Evolutionary conservation across 1,140 invertebrate species (phyloP).

Genomic region (Lethocerus indicus): DNA sequence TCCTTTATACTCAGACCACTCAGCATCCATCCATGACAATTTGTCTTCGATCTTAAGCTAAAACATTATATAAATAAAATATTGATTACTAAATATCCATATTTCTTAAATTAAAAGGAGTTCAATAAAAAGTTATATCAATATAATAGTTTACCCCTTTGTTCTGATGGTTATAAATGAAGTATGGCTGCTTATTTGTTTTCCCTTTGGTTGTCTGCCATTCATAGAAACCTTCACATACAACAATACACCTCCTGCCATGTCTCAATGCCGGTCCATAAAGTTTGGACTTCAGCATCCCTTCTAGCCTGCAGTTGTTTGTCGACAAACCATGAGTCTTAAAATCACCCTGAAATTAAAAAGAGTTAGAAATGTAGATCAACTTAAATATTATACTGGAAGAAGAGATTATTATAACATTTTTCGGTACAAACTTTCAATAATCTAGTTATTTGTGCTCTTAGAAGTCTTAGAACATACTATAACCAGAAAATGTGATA

Average conservation of each 20-base stretch:
- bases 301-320: constrained; percentile 68
- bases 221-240: constrained; percentile 74
- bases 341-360: constrained; percentile 37
- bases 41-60: constrained; percentile 35
- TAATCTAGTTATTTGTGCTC: too few relatives aligned
- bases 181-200: constrained; percentile 55
- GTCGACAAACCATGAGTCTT: constrained; percentile 49
- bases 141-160: constrained; percentile 21
- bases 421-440: too few relatives aligned
- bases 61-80: too few relatives aligned
- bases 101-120: neutral
- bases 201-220: constrained; percentile 51
- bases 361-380: constrained; percentile 10
- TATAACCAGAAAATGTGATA: too few relatives aligned
- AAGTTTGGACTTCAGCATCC: constrained; percentile 43
- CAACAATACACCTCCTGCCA: constrained; percentile 55
- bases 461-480: too few relatives aligned
- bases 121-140: constrained; percentile 6
- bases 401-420: too few relatives aligned
- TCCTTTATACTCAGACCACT: constrained; percentile 31
- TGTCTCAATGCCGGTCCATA: constrained; percentile 42
- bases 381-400: too few relatives aligned
- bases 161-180: constrained; percentile 47
- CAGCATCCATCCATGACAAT: constrained; percentile 27
- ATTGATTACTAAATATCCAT: too few relatives aligned